Conservation (phyloP, 1,140 invertebrate genomes). For the Augochlora pura region DNA sequence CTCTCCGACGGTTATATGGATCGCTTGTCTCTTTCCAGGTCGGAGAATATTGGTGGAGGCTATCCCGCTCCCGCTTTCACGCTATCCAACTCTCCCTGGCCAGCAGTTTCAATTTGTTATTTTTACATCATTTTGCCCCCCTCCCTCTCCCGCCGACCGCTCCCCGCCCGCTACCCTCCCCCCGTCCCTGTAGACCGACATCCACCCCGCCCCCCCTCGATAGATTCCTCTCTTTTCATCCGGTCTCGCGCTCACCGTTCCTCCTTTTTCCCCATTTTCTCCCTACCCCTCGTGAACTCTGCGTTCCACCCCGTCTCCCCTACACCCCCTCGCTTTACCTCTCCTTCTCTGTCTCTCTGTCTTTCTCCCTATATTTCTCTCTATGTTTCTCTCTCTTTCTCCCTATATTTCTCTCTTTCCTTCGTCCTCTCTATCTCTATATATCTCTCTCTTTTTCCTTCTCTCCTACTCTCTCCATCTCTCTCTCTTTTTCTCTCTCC, state of each 20-base stretch:
- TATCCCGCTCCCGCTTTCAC: conserved; percentile 15
- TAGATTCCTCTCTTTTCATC: conserved; percentile 30
- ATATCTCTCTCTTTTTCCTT: conserved; percentile 16
- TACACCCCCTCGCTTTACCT: conserved; percentile 24
- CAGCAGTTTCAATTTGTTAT: conserved; percentile 77
- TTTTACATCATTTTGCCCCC: conserved; percentile 75
- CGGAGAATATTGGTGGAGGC: not conserved
- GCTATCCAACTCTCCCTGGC: conserved; percentile 55
- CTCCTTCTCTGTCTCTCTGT: conserved; percentile 34
- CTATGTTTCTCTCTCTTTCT: conserved; percentile 52
- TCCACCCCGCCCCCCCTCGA: conserved; percentile 43
- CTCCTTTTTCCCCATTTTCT: not conserved
- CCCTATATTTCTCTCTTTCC: not conserved
- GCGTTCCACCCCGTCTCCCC: not conserved
- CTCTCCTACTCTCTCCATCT: conserved; percentile 38
- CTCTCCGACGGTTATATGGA: conserved; percentile 25
- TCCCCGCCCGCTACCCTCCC: conserved; percentile 35
- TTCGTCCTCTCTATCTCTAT: conserved; percentile 32
- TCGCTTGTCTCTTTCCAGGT: conserved; percentile 13
- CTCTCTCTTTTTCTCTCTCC: conserved; percentile 31
- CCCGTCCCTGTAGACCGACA: conserved; percentile 54
- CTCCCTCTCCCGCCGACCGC: conserved; percentile 56
- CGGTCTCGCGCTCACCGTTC: conserved; percentile 48
- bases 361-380: no score
- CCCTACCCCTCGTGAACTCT: conserved; percentile 11